Percentiles rank a stretch among this genome's conserved stretches.
phyloP scores from a whole-genome alignment of 2,888 invertebrate species.

The Tetranychus truncatus region DNA sequence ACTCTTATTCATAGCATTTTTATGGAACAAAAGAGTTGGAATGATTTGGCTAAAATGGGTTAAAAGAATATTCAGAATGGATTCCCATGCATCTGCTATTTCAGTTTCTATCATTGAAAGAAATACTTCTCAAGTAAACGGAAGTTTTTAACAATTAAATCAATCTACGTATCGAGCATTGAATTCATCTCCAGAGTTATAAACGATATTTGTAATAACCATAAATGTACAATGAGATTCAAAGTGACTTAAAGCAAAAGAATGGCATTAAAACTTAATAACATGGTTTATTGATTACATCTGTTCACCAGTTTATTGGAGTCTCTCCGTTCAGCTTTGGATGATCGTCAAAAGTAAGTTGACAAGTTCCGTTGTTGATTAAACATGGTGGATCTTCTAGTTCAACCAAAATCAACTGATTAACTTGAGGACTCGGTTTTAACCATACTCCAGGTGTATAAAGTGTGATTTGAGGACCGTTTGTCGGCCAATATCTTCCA shows the following conservation, averaged over 20 bases:
- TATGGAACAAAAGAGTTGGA: neutral
- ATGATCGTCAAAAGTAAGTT: neutral
- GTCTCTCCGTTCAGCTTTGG: neutral
- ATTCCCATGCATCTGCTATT: neutral
- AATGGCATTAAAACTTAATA: too few species aligned
- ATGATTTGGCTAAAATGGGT: neutral
- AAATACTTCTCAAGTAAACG: too few species aligned
- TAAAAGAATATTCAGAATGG: neutral
- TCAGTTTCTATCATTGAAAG: neutral
- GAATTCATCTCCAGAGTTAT: too few species aligned
- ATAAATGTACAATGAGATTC: too few species aligned
- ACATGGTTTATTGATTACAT: neutral
- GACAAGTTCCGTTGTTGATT: neutral
- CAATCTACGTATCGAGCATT: too few species aligned
- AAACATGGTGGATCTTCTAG: neutral
- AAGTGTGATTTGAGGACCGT: conserved; percentile 1
- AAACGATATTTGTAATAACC: too few species aligned
- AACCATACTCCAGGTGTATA: conserved; percentile 5
- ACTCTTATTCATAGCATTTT: neutral
- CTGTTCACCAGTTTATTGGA: neutral
- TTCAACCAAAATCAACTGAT: conserved; percentile 6
- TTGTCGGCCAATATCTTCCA: conserved; percentile 9
- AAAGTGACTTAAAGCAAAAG: too few species aligned
- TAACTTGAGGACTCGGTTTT: neutral
- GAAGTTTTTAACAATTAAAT: too few species aligned